A percentile compares a stretch with the other conserved stretches of the same genome.
Conservation (phyloP, 2,888 invertebrate species). For the Mesorhabditis sp. region DNA sequence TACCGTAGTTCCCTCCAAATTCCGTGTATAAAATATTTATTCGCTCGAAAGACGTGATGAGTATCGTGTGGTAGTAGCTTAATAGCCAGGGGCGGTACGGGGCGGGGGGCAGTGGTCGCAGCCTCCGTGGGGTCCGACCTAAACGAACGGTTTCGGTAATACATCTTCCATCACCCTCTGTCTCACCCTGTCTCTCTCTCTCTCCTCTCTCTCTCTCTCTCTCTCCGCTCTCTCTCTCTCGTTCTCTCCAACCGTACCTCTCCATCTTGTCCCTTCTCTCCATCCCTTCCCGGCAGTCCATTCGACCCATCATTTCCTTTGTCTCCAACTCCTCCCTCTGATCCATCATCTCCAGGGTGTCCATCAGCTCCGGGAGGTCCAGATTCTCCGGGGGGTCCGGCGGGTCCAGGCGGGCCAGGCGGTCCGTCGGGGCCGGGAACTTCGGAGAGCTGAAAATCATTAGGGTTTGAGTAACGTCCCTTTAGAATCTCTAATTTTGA, state of each 20-base stretch:
- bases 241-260: not conserved
- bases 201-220: too few relatives aligned
- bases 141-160: too few relatives aligned
- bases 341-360: constrained; percentile 30
- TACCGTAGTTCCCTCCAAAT: too few relatives aligned
- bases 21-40: too few relatives aligned
- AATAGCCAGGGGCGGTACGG: constrained; percentile 12
- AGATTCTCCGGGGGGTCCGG: constrained; percentile 25
- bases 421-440: constrained; percentile 26
- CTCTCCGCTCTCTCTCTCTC: too few relatives aligned
- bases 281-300: constrained; percentile 25
- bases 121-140: constrained; percentile 27
- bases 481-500: too few relatives aligned
- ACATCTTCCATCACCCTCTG: too few relatives aligned
- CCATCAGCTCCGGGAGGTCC: constrained; percentile 26
- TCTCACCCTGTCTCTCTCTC: too few relatives aligned
- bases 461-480: not conserved
- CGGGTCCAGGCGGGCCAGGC: constrained; percentile 25
- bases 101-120: constrained; percentile 36
- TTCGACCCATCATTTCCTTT: constrained; percentile 25
- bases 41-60: too few relatives aligned
- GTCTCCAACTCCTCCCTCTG: constrained; percentile 28
- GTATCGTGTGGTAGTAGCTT: not conserved
- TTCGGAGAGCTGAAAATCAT: constrained; percentile 15
- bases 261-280: constrained; percentile 29